Base-by-base conservation (phyloP, 2,888 invertebrate species). In the Tenthredo distinguenda region DNA sequence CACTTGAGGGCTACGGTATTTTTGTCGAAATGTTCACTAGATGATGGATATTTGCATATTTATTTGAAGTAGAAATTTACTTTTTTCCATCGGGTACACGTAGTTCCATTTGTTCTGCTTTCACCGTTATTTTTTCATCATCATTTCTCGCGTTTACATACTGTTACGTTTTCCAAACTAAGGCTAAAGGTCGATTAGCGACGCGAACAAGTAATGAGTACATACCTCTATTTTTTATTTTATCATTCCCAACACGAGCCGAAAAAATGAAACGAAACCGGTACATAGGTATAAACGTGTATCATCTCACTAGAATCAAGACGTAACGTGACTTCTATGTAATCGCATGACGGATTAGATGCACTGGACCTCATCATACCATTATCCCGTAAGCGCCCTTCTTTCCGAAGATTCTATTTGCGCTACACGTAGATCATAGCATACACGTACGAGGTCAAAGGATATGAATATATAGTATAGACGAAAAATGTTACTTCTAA, bases 21-120 rank as follows among this genome's bases (percentile, higher is more conserved):
- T 77, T 55, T 18, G 34, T 77, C 55, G 77, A 55, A 77, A 77
- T 77, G 34, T 77, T 77, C 50, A 77, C 77, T 31, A 18, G 47
- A 76, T 34, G 34, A 31, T 31, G 18, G 34, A 18, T 77, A 50
- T 34, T 40, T 31, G 31, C 12, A 31, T 34, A 50, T 68, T 68
- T 15, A 68, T 68, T 68, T 34, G 15, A 50, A 55, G 26, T 72
- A 40, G 40, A 72, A 31, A 72, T 55, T 34, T n/a, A 21, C 3
- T 74, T 74, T 71, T 21, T 43, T n/a, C 43, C 7, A 74, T 43
- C 21, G 21, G 72, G 43, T 74, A 43, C 43, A 40, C 40, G 72
- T 21, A 15, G 72, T 74, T 37, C 43, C 72, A 43, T 74, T 74
- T 74, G 4, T 74, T 37, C 43, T 43, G 43, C 40, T 74, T 40